Evolutionary conservation across 2,113 vertebrate genomes (phyloP), one percentile per base, ranked within the genome.

Genomic region (Centrocercus urophasianus): DNA sequence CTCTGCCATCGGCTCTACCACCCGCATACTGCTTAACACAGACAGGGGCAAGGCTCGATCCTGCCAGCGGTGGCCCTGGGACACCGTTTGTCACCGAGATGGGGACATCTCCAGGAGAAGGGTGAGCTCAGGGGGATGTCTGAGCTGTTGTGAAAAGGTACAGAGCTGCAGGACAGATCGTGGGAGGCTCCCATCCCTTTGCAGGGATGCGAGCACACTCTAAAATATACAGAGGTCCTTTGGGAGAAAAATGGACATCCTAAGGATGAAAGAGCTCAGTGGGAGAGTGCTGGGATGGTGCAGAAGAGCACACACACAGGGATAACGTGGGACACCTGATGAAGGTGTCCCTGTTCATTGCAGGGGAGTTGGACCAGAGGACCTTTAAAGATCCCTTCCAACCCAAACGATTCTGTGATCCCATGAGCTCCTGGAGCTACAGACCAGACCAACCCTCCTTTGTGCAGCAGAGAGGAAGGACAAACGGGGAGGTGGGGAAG

Each of bases 11-110:
- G 4, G 42, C 47, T 18, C 40, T 48, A 56, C 20, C 48, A 3
- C 61, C 1, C 8, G 16, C 32, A 0, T 9, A 2, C 22, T 42
- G 19, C 34, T 25, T 4, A 34, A 8, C 8, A 42, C 7, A 9
- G 20, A 24, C 0, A 3, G 19, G 24, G 34, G 22, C 64, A 82
- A 84, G 36, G 5, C 2, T 56, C 65, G 20, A 45, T n/a, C 3
- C 8, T n/a, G 7, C 2, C 28, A 10, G 0, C 2, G 42, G 5
- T 30, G 40, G 6, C 3, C 9, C 0, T 3, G 17, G 24, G 60
- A 34, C 8, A 3, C 0, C 4, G 18, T 34, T 71, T 38, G 32
- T 36, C 47, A 5, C 47, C 10, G 4, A 36, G 60, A 36, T 28
- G 32, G 21, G 43, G 36, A 24, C 48, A 21, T 8, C 10, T 72